Conservation (phyloP, 2,888 invertebrate species). For the Cataglyphis livida region DNA sequence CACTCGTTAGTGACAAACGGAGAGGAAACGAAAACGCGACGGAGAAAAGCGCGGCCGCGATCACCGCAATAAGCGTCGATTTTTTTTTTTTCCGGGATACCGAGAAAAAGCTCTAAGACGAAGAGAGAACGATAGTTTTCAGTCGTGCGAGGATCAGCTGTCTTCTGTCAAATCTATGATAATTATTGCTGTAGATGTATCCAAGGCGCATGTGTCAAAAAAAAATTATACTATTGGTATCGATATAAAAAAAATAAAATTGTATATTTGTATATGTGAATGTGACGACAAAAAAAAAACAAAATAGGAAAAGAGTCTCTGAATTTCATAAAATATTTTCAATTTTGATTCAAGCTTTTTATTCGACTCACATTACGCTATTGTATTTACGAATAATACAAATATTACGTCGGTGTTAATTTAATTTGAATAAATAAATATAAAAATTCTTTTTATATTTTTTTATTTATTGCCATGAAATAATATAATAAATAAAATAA, state of each 20-base stretch:
- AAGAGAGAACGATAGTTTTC: neutral
- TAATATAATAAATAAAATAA: too few relatives aligned
- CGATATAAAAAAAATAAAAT: neutral
- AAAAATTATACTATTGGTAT: neutral
- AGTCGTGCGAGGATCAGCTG: neutral
- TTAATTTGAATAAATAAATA: neutral
- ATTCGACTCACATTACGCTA: neutral
- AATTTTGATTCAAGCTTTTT: neutral
- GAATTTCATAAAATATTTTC: neutral
- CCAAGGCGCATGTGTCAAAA: neutral
- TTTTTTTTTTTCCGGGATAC: slow-evolving; percentile 30
- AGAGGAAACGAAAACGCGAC: slow-evolving; percentile 22
- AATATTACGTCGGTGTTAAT: neutral
- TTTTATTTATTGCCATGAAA: too few relatives aligned
- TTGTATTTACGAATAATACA: neutral
- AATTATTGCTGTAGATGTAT: neutral
- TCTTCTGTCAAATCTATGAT: neutral
- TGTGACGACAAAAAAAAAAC: neutral
- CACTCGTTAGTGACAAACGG: slow-evolving; percentile 68
- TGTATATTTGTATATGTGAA: neutral
- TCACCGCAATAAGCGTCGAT: neutral
- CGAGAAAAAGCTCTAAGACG: slow-evolving; percentile 12
- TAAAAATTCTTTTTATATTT: neutral
- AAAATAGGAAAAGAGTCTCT: neutral
- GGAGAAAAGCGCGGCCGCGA: slow-evolving; percentile 50